Evolutionary conservation across 1,140 invertebrate genomes (phyloP).

Genomic region (Reticulitermes speratus): DNA sequence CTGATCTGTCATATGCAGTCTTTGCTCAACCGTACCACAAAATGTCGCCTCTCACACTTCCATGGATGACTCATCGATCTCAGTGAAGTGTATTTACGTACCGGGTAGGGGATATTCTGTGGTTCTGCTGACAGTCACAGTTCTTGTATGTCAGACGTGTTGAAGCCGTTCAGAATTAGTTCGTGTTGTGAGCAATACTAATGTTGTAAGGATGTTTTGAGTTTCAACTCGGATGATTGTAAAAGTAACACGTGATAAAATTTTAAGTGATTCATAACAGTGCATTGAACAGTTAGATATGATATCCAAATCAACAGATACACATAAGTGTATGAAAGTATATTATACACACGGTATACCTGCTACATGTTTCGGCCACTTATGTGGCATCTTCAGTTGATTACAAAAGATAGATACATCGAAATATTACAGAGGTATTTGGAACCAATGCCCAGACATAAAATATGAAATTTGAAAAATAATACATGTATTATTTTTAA

Average conservation of each 20-base stretch:
- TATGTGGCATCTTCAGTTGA: too few relatives aligned
- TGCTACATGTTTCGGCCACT: too few relatives aligned
- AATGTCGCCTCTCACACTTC: not conserved
- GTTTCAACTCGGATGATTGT: not conserved
- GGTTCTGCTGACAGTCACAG: not conserved
- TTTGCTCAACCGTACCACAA: not conserved
- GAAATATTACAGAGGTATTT: too few relatives aligned
- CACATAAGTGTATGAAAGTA: too few relatives aligned
- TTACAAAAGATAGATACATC: too few relatives aligned
- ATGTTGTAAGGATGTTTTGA: not conserved
- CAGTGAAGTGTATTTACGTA: not conserved
- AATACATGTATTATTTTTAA: too few relatives aligned
- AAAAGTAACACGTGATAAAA: not conserved
- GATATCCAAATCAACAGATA: too few relatives aligned
- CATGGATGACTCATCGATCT: not conserved
- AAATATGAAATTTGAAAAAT: too few relatives aligned
- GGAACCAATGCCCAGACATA: too few relatives aligned
- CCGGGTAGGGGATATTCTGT: not conserved
- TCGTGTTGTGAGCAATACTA: not conserved
- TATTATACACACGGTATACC: too few relatives aligned
- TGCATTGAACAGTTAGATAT: too few relatives aligned
- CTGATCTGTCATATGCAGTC: not conserved
- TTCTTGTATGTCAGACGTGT: not conserved
- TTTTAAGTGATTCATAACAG: too few relatives aligned
- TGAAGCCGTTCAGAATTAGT: not conserved